Base-by-base conservation (phyloP, 2,797 vertebrate genomes). In the Liasis olivaceus region DNA sequence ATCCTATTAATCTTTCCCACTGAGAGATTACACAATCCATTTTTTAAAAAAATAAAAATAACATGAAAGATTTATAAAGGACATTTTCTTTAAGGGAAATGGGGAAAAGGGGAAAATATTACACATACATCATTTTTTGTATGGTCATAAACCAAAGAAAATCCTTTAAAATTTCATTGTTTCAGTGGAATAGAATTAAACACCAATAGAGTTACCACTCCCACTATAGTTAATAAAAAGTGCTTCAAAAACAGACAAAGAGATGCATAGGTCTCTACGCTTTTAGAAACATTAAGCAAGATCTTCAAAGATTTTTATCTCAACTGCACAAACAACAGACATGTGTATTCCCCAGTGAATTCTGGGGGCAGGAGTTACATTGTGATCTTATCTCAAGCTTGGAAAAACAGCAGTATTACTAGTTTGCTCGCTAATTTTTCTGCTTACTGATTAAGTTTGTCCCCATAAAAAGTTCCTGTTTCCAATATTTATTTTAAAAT, bases 401-500 rank as follows among this genome's bases (percentile, higher is more conserved):
- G 60, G 92, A 58, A 64, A 88, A 91, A 84, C 47, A 64, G n/a
- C 26, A 56, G 14, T 77, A 20, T 42, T 26, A 81, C 59, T 86
- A 59, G 2, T 85, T 69, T 89, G 36, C 31, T 86, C 47, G 47
- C 15, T 60, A 31, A 87, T 90, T 87, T 69, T 63, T 15, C n/a
- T 64, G 56, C 60, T 20, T 60, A 20, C 24, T 58, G 42, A 88
- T 56, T 85, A 54, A 77, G 63, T 92, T n/a, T 58, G 6, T 60
- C 59, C 51, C 51, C 20, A 7, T 72, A 63, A 47, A 26, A 28
- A 54, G 56, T 62, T 87, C 54, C n/a, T 62, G 12, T 62, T 90
- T 89, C n/a, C 72, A 86, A 90, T 58, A 58, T n/a, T 58, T 81
- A 93, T 93, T 90, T 84, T 90, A 64, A 90, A 90, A 84, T 36